Evolutionary conservation across 2,888 invertebrate species (phyloP).

Genomic region (Acholoe squamosa): DNA sequence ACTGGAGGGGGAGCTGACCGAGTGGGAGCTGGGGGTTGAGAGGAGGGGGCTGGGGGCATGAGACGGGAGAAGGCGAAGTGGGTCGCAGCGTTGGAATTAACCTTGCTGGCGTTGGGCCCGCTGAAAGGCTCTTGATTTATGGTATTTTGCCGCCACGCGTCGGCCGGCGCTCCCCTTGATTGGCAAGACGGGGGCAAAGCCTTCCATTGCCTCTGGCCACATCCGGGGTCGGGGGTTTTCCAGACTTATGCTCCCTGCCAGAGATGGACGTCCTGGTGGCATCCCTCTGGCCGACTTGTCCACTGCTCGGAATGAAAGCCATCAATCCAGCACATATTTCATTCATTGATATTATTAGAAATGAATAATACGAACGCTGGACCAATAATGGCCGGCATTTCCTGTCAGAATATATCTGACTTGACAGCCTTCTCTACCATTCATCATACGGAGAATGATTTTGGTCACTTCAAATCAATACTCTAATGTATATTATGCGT

Average conservation of each 20-base stretch:
- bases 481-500: not conserved
- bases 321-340: constrained; percentile 36
- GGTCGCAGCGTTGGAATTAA: constrained; percentile 48
- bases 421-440: constrained; percentile 22
- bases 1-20: not conserved
- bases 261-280: constrained; percentile 42
- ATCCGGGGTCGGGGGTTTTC: constrained; percentile 42
- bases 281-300: constrained; percentile 36
- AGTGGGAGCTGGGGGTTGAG: not conserved
- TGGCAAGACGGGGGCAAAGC: constrained; percentile 46
- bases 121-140: constrained; percentile 49
- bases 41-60: not conserved
- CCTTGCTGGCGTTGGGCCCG: not conserved
- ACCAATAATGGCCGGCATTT: constrained; percentile 53
- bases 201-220: constrained; percentile 29
- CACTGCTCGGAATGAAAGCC: constrained; percentile 22
- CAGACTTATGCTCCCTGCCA: constrained; percentile 42
- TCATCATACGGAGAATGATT: not conserved
- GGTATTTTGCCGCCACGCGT: constrained; percentile 44
- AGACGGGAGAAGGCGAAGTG: constrained; percentile 38
- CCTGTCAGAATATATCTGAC: constrained; percentile 9
- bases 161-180: constrained; percentile 26
- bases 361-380: constrained; percentile 32
- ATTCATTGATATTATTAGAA: constrained; percentile 56
- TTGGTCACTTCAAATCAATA: not conserved